phyloP scores from a whole-genome alignment of 2,797 vertebrate species.

The Myotis planiceps region DNA sequence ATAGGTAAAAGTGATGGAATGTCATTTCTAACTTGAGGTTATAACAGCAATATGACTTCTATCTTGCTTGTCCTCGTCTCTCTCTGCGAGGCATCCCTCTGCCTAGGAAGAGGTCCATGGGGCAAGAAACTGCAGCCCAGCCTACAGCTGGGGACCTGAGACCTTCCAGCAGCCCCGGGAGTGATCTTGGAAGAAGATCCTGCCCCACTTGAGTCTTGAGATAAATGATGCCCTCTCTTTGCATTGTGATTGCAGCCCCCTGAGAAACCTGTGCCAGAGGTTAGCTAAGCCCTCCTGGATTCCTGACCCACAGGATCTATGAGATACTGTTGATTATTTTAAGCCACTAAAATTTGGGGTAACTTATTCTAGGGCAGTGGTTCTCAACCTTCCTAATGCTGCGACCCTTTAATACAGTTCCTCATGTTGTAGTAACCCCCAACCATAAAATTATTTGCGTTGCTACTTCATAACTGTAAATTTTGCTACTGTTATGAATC shows the following conservation, averaged over 20 bases:
- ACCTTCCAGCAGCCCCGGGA: not conserved
- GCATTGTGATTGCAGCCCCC: not conserved
- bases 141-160: not conserved
- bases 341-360: not conserved
- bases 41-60: not conserved
- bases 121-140: not conserved
- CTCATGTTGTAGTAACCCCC: too few species aligned
- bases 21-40: not conserved
- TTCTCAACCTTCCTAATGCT: too few species aligned
- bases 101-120: not conserved
- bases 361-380: not conserved
- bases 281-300: not conserved
- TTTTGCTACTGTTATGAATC: too few species aligned
- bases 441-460: too few species aligned
- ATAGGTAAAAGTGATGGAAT: not conserved
- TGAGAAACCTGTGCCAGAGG: not conserved
- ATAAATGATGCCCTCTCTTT: not conserved
- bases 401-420: too few species aligned
- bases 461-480: too few species aligned
- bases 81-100: not conserved
- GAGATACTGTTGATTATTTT: not conserved
- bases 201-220: not conserved
- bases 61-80: not conserved
- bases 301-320: not conserved
- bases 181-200: not conserved